Conservation (phyloP, 37 sponge, comb jelly and placozoan species). For the Hexactinellida sp. region DNA sequence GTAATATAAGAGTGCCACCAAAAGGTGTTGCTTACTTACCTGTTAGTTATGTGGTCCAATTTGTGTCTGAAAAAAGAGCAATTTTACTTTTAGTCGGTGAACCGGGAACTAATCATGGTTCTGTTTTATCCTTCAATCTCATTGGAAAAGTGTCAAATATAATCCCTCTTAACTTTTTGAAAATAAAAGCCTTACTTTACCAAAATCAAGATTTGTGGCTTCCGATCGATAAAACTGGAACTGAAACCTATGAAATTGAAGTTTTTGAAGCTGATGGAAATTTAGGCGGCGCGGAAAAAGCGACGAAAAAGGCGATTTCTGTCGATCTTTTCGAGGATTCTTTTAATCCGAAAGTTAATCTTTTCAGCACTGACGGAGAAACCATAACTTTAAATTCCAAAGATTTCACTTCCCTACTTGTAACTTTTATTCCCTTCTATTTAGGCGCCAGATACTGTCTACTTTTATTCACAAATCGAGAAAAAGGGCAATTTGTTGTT, state of each 20-base stretch:
- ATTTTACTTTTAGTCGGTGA: not conserved
- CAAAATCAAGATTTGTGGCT: not conserved
- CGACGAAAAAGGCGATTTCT: not conserved
- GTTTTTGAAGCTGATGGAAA: not conserved
- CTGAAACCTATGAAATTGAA: not conserved
- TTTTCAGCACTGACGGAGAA: not conserved
- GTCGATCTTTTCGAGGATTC: not conserved
- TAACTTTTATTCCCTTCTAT: slow-evolving; percentile 2
- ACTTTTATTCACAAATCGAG: not conserved
- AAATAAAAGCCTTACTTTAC: not conserved
- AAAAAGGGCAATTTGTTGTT: not conserved
- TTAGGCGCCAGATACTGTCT: not conserved
- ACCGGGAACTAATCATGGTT: not conserved
- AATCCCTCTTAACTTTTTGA: not conserved
- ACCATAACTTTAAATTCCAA: not conserved
- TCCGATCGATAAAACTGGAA: not conserved
- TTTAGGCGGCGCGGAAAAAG: not conserved
- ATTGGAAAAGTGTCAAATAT: slow-evolving; percentile 12
- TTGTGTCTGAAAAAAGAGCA: not conserved
- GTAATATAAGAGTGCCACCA: not conserved
- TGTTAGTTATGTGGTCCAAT: not conserved
- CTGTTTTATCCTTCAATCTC: not conserved
- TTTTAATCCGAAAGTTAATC: not conserved
- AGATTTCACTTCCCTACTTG: not conserved
- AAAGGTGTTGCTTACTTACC: not conserved